Evolutionary conservation across 2,888 invertebrate genomes (phyloP).

Genomic region (Zootermopsis nevadensis): DNA sequence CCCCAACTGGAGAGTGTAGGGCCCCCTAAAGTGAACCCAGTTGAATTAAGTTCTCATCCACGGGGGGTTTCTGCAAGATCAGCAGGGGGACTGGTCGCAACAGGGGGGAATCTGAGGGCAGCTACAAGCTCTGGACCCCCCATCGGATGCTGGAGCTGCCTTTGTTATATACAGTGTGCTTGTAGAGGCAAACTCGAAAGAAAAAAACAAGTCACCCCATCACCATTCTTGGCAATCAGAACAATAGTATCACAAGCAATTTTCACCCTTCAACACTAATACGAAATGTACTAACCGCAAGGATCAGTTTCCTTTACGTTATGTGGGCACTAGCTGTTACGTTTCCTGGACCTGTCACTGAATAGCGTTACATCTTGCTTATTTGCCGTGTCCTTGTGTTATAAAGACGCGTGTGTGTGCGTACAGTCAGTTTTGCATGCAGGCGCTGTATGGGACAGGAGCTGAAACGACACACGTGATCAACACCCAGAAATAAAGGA

Average conservation of each 20-base stretch:
- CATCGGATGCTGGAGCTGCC: constrained; percentile 39
- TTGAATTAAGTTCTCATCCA: constrained; percentile 52
- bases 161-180: constrained; percentile 30
- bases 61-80: constrained; percentile 48
- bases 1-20: constrained; percentile 21
- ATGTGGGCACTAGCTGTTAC: constrained; percentile 31
- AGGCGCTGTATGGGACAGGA: too few species aligned
- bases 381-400: not conserved
- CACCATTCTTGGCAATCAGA: constrained; percentile 29
- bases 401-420: not conserved
- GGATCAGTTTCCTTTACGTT: constrained; percentile 39
- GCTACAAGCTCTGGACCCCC: constrained; percentile 43
- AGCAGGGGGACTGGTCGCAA: constrained; percentile 45
- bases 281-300: constrained; percentile 29
- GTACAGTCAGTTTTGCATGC: not conserved
- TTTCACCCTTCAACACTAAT: constrained; percentile 37
- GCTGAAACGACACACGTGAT: too few species aligned
- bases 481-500: too few species aligned
- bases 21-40: constrained; percentile 36
- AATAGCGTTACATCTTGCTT: constrained; percentile 5
- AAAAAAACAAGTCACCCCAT: constrained; percentile 23
- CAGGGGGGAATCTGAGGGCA: constrained; percentile 44
- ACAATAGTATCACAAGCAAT: constrained; percentile 45
- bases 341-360: constrained; percentile 42
- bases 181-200: constrained; percentile 13